A percentile compares a stretch with the other conserved stretches of the same genome.
Conservation (phyloP, 2,888 invertebrate genomes). For the Microplitis manilae region DNA sequence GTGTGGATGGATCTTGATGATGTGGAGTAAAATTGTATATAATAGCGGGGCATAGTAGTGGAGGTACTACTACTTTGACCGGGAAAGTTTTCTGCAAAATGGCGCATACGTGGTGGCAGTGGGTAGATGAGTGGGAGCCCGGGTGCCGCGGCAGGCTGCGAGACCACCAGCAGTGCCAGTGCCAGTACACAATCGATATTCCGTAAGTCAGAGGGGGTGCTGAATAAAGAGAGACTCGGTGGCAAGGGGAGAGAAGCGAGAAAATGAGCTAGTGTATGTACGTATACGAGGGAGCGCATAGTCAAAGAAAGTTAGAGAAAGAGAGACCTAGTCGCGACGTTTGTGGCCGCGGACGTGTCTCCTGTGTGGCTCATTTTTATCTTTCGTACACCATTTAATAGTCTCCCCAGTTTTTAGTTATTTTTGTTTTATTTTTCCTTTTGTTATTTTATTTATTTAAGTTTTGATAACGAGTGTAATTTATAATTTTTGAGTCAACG, state of each 20-base stretch:
- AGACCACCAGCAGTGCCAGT: conserved; percentile 44
- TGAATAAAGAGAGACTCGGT: conserved; percentile 27
- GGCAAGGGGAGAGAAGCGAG: conserved; percentile 37
- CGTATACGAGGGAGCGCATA: conserved; percentile 36
- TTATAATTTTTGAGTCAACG: too few species aligned
- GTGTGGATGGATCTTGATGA: too few species aligned
- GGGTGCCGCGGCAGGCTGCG: conserved; percentile 43
- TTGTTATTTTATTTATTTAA: background rate
- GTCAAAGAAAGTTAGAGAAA: conserved; percentile 41
- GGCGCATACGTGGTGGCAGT: conserved; percentile 36
- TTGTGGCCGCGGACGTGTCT: conserved; percentile 34
- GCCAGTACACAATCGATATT: conserved; percentile 52
- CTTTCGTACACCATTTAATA: background rate
- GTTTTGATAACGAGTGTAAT: background rate
- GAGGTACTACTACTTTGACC: background rate
- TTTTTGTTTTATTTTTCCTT: background rate
- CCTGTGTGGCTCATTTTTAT: background rate
- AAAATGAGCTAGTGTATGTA: conserved; percentile 17
- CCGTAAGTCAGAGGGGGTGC: conserved; percentile 37
- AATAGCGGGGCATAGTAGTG: background rate
- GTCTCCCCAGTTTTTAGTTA: background rate
- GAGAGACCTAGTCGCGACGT: conserved; percentile 37
- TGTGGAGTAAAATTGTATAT: too few species aligned
- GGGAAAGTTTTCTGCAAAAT: conserved; percentile 40
- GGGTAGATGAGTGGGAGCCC: conserved; percentile 39